Evolutionary conservation across 2,888 invertebrate species (phyloP), one percentile per base, ranked within the genome.

Genomic region (Clepsis dumicolana): DNA sequence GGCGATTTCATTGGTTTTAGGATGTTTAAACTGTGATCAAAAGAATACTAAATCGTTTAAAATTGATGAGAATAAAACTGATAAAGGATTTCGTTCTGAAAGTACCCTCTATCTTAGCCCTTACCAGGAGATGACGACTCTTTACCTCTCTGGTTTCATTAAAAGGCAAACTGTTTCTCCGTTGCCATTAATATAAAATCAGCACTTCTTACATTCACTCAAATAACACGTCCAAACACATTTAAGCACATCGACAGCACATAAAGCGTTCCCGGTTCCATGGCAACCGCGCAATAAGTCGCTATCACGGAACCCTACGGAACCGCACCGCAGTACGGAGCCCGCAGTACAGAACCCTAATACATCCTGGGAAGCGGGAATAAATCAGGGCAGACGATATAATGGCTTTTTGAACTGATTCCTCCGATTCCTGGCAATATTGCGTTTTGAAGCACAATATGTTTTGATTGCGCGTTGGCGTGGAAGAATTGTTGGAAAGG

Each of bases 371-470:
- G 25, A 56, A 52, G 41, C 44, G 14, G 32, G 38, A 32, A 68
- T 68, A 68, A 68, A 63, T 68, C 63, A 68, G 57, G 56, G 16
- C 12, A 41, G 59, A 50, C 52, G 59, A 29, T 16, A 63, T 68
- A 64, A 68, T 68, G 64, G 57, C 27, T 63, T 52, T 68, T 63
- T 68, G 64, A 64, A 68, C 57, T 63, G 68, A 64, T 68, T 68
- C 35, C 25, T 3, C 29, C 56, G 52, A 62, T 56, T 50, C 27
- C 50, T 35, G 41, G 63, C 63, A 44, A 59, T 59, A 53, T 53
- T 63, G 57, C 41, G 62, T 67, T 54, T 21, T 48, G 12, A 21
- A 48, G 48, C 21, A 48, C 48, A 48, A 48, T 48, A 48, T 48
- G 48, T 48, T 48, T 48, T 48, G 48, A 48, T 48, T 21, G 21